Evolutionary conservation across 92 coral and sea anemone genomes (phyloP), one percentile per base, ranked within the genome.

Genomic region (Parazoanthus darwini): DNA sequence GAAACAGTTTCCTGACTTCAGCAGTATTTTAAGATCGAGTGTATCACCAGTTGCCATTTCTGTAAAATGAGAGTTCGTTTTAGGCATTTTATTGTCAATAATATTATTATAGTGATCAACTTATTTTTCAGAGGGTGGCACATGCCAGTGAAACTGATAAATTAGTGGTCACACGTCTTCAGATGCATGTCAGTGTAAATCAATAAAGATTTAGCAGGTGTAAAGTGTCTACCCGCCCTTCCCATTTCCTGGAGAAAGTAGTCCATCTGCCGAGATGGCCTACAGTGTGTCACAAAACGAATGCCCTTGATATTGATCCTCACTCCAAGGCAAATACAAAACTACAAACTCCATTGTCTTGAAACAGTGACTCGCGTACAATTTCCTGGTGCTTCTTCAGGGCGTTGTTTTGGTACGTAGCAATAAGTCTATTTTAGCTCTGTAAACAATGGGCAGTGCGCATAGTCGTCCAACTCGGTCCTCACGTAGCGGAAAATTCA

Each of bases 401-500:
- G 14, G 63, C 9, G 63, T 56, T 56, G 63, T 56, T 8, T 1
- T 56, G 65, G 22, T 4, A 56, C 65, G 13, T 56, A 16, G 18
- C 65, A 56, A 56, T 11, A 11, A 56, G 20, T 16, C 65, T 56
- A 16, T 56, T 56, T 16, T 8, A 13, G 65, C 18, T 13, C 65
- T 16, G 22, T 1, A 16, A 11, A 11, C 65, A 56, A 56, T 11
- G 65, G 65, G 3, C 13, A 56, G 22, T 56, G 22, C 18, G 22
- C 65, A 13, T 9, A 11, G 20, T 11, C 20, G 35, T 90, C 89
- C 22, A 91, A 79, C 44, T 85, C 86, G 15, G 10, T 18, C 86
- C 85, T 89, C 26, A 93, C 91, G 23, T 70, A 74, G 8, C 66
- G 58, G 54, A 89, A 91, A 15, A 93, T 75, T 76, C 38, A 37